Evolutionary conservation across 2,888 invertebrate genomes (phyloP), one percentile per base, ranked within the genome.

Genomic region (Agrotis segetum): DNA sequence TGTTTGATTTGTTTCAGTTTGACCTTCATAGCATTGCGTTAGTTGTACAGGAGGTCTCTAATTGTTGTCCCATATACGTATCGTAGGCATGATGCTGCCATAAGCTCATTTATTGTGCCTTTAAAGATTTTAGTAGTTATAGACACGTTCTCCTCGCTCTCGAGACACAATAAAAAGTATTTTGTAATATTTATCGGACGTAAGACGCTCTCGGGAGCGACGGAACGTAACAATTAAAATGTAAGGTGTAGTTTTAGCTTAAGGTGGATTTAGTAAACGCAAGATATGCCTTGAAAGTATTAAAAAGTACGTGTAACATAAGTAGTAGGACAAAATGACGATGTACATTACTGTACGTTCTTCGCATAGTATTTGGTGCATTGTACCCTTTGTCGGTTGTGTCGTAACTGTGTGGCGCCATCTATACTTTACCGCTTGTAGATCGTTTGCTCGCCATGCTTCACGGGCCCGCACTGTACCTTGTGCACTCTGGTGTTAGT

Each of bases 361-460:
- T 85, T 91, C 95, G 95, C 94, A 95, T 93, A 95, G 96, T 95
- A 95, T 87, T 91, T 94, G 83, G 95, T 95, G 95, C 95, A 95
- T 95, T 93, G 93, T 92, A 88, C 84, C 89, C 89, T 94, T 94
- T 95, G 94, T 94, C 94, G 83, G 84, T 74, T 86, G 85, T 87
- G 81, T 90, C 83, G n/a, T 90, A 85, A 88, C 86, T 87, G 81
- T 84, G 85, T 86, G 84, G 80, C 88, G 90, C 87, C 89, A 88
- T 88, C 88, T 87, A 76, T 87, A 85, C 86, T 85, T 85, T 77
- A 83, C 85, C 82, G 89, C 88, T 89, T 90, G 78, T 87, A 80
- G 83, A 75, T 86, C 77, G 81, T 85, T 86, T 85, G 84, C 80
- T 81, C 77, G 77, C 76, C 67, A 69, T 63, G 81, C 79, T 79